Percentiles rank a stretch among this genome's conserved stretches.
These are phyloP conservation scores for Prolemur simus DNA, from an alignment of 2,113 vertebrate species.

Conservation along the genomic window DNA sequence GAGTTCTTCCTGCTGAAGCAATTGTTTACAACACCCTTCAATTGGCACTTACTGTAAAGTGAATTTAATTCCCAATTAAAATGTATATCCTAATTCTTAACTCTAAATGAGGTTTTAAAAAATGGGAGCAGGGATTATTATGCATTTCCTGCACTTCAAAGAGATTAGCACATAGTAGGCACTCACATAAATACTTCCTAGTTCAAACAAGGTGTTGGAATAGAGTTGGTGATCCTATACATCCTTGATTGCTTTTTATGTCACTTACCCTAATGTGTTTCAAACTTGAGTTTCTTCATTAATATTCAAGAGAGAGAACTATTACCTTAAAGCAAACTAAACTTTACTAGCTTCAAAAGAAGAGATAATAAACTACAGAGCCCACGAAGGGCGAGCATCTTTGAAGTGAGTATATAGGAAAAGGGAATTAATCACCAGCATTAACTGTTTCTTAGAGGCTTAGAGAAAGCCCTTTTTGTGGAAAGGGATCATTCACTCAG, in stretches of 20 bases:
- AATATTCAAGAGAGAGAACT: constrained; percentile 74
- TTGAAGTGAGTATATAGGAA: constrained; percentile 72
- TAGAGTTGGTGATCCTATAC: not conserved
- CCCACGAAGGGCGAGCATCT: constrained; percentile 68
- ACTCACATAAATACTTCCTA: not conserved
- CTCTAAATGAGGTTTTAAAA: not conserved
- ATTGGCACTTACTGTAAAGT: not conserved
- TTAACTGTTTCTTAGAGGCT: constrained; percentile 74
- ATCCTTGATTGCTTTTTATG: constrained; percentile 48
- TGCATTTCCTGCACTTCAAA: not conserved
- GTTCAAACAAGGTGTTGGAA: not conserved
- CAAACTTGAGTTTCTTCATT: constrained; percentile 70
- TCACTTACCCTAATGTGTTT: constrained; percentile 63
- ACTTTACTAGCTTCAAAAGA: constrained; percentile 77
- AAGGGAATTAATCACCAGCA: constrained; percentile 69
- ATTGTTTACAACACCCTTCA: not conserved
- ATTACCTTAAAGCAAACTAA: constrained; percentile 79
- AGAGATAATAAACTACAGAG: constrained; percentile 78
- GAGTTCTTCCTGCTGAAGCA: not conserved
- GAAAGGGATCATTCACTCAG: constrained; percentile 35
- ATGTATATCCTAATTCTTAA: not conserved
- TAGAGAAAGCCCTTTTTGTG: constrained; percentile 40
- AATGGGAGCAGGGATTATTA: not conserved
- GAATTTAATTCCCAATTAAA: constrained; percentile 30
- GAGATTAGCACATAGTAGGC: constrained; percentile 45